Conservation (phyloP, 30 jellyfish, hydroid and myxozoan species). For the Rhopilema esculentum region DNA sequence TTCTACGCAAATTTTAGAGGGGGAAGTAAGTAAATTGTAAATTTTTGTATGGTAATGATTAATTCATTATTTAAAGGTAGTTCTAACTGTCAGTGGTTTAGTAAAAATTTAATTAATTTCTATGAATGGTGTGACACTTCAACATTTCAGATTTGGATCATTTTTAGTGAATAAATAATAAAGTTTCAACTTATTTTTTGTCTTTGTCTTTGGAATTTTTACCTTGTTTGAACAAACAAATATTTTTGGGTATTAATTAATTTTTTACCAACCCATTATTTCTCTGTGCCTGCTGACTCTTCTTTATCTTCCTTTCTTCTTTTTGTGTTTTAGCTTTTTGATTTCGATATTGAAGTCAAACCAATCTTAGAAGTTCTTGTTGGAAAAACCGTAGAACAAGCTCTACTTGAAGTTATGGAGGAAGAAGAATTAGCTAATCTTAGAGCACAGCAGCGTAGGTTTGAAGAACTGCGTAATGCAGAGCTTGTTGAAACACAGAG, state of each 20-base stretch:
- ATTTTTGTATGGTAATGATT: no score
- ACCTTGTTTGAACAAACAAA: no score
- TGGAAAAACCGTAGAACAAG: constrained; percentile 96
- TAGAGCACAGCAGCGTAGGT: constrained; percentile 93
- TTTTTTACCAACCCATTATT: neutral
- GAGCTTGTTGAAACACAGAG: constrained; percentile 95
- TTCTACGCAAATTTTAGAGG: constrained; percentile 94
- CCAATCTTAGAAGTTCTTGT: constrained; percentile 95
- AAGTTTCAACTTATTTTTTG: no score
- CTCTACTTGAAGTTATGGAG: constrained; percentile 96
- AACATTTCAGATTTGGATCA: no score
- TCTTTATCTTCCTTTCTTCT: neutral
- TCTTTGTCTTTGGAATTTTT: no score
- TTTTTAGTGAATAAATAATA: no score
- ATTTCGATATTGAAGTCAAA: constrained; percentile 91
- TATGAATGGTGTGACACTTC: no score
- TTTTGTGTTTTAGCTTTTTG: constrained; percentile 77
- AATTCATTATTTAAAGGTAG: no score
- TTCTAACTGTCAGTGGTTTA: no score
- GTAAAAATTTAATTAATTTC: no score
- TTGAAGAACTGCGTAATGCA: constrained; percentile 94
- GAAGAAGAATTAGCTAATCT: constrained; percentile 94
- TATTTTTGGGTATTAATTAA: neutral
- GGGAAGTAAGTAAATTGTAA: constrained; percentile 91
- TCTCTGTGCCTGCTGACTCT: neutral